Percentiles rank a stretch among this genome's conserved stretches.
These are phyloP conservation scores for Pseudois nayaur DNA, from an alignment of 2,113 vertebrate species.

Conservation along the genomic window DNA sequence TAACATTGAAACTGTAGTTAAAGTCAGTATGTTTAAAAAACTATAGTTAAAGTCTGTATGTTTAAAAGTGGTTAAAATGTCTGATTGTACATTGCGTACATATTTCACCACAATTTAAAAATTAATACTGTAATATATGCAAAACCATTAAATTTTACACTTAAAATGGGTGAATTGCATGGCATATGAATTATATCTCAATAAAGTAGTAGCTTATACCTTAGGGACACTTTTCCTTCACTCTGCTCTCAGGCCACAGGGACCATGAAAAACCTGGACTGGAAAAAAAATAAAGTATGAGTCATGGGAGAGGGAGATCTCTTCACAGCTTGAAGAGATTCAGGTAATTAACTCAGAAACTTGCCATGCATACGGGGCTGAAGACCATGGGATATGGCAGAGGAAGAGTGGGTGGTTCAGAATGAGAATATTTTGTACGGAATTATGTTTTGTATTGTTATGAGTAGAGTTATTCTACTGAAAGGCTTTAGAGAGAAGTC, in stretches of 20 bases:
- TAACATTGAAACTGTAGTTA: neutral
- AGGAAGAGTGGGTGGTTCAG: neutral
- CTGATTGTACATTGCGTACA: neutral
- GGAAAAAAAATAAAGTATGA: constrained; percentile 30
- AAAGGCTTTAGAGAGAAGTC: neutral
- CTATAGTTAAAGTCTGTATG: neutral
- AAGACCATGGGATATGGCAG: neutral
- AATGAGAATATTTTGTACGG: neutral
- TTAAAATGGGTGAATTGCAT: neutral
- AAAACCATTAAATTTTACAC: neutral
- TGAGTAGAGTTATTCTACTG: neutral
- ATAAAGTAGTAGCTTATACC: neutral
- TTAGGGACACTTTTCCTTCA: constrained; percentile 16
- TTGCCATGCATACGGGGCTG: neutral
- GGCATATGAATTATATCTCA: constrained; percentile 20
- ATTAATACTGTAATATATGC: neutral
- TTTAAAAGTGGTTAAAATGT: neutral
- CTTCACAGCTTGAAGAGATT: neutral
- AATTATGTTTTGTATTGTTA: neutral
- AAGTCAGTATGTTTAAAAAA: neutral
- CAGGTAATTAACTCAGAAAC: constrained; percentile 6
- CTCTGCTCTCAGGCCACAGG: neutral
- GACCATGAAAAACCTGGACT: neutral
- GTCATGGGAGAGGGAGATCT: neutral
- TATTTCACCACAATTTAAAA: neutral